Conservation (phyloP, 2,888 invertebrate species). For the Clitarchus hookeri region DNA sequence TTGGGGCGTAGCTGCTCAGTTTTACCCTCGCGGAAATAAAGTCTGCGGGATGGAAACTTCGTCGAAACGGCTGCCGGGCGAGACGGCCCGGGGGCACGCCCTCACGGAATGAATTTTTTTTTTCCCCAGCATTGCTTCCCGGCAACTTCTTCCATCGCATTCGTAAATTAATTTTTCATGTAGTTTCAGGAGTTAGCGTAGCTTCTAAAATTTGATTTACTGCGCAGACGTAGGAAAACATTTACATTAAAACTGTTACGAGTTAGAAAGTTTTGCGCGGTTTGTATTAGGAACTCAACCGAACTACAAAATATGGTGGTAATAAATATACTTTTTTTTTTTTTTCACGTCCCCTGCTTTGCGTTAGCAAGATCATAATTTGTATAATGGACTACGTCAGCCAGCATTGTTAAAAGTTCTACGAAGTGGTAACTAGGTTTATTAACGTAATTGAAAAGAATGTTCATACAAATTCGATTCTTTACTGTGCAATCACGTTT, state of each 20-base stretch:
- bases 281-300: no score
- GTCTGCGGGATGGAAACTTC: neutral
- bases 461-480: no score
- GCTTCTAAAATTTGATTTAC: neutral
- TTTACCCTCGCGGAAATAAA: neutral
- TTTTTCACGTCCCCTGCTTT: no score
- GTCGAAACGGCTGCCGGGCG: neutral
- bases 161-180: slow-evolving; percentile 5
- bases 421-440: no score
- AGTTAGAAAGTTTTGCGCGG: no score
- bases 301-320: no score
- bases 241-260: neutral
- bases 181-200: neutral
- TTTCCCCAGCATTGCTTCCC: neutral
- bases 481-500: no score
- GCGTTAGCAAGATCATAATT: no score
- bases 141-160: neutral
- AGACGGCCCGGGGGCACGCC: neutral
- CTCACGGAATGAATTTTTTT: neutral
- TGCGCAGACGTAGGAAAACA: neutral
- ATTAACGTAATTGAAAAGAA: no score
- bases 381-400: no score
- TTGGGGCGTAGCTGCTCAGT: neutral
- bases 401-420: no score
- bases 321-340: no score